Evolutionary conservation across 2,113 vertebrate genomes (phyloP), one percentile per base, ranked within the genome.

Genomic region (Oreotragus oreotragus): DNA sequence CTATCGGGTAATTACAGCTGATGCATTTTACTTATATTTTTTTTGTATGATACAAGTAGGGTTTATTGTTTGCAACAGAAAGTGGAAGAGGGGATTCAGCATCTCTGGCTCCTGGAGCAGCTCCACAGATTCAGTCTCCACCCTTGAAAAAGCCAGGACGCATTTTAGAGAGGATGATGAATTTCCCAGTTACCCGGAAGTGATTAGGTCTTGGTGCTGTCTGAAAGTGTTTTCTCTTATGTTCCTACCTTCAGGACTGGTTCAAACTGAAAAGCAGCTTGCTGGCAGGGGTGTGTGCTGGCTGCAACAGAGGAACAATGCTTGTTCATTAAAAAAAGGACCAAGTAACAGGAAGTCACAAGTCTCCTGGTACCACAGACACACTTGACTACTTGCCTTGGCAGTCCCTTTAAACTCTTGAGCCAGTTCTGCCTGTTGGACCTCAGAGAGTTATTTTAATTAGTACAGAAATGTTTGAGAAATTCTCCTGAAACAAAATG

Each of bases 321-420:
- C 53, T 30, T 96, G 27, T 57, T 96, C 79, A 91, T 47, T 92
- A 4, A 19, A 55, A 30, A 73, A 47, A 81, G 28, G 84, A 84
- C 70, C 39, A 16, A 90, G 1, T 10, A 97, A 83, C 12, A 88
- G 96, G 96, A 88, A 43, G 53, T 91, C 83, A 96, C 88, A 98
- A 88, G 57, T 85, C 95, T 49, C n/a, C 36, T 87, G 80, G 45
- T 28, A 70, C 90, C 36, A 58, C 2, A 51, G 89, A 84, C 81
- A 64, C 88, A 60, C 47, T 90, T 4, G 11, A 84, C 90, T 87
- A 43, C 79, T 96, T 91, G 58, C n/a, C 66, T 91, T 91, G 88
- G 84, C 58, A 94, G 33, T 1, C 0, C 0, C 2, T 30, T 51
- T 49, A 66, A 0, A 0, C 66, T 58, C 62, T 94, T 95, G 84